A percentile compares a stretch with the other conserved stretches of the same genome.
phyloP scores from a whole-genome alignment of 2,888 invertebrate genomes.

The Sympetrum striolatum region DNA sequence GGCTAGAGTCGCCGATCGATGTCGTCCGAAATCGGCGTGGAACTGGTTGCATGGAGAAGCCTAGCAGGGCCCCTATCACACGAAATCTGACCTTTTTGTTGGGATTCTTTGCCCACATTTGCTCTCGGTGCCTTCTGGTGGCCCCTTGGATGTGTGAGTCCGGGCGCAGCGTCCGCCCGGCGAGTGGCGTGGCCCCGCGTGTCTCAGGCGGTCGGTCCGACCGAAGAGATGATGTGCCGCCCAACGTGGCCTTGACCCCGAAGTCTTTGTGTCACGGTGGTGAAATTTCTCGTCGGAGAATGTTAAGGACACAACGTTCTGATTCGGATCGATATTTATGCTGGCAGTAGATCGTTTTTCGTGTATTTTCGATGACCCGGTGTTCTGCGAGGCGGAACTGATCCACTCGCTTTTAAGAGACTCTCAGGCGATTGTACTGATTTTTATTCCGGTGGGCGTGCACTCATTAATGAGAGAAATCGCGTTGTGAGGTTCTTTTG shows the following conservation, averaged over 20 bases:
- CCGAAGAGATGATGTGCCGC: not conserved
- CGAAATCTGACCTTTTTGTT: not conserved
- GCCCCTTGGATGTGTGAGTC: not conserved
- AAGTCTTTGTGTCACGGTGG: not conserved
- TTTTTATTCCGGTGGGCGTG: not conserved
- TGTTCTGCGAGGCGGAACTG: not conserved
- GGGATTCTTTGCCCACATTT: not conserved
- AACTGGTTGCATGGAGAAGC: conserved; percentile 24
- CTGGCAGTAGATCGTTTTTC: not conserved
- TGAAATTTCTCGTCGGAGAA: not conserved
- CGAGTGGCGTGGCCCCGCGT: not conserved
- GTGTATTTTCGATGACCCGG: not conserved
- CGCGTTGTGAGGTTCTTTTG: not conserved
- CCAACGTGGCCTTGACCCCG: not conserved
- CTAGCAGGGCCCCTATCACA: not conserved
- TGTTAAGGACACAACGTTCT: not conserved
- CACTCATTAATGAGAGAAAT: not conserved
- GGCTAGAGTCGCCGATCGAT: conserved; percentile 11
- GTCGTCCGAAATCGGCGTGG: conserved; percentile 14
- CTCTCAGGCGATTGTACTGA: not conserved
- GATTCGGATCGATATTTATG: not conserved
- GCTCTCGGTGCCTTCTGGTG: not conserved
- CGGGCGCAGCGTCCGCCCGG: not conserved
- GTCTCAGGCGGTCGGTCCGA: not conserved
- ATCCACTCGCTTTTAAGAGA: not conserved